Conservation (phyloP, 1,140 invertebrate genomes). For the Monochamus saltuarius region DNA sequence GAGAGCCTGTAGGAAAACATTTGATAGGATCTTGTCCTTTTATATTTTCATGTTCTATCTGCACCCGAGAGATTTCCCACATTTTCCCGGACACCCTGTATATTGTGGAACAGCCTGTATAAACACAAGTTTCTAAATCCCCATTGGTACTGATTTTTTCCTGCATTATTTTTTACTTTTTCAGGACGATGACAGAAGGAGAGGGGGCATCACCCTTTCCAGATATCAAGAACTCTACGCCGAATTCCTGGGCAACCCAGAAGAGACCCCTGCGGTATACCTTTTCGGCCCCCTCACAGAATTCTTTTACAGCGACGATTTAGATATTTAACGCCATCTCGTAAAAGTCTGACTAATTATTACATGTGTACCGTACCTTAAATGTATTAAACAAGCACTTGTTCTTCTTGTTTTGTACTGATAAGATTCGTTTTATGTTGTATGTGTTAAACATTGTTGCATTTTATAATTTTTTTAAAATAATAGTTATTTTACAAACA, state of each 20-base stretch:
- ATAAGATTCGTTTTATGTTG: too few relatives aligned
- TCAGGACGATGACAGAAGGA: conserved; percentile 77
- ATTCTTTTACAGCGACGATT: conserved; percentile 34
- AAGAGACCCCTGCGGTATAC: conserved; percentile 71
- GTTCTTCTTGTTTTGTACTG: too few relatives aligned
- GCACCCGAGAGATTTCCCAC: too few relatives aligned
- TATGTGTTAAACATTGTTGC: not conserved
- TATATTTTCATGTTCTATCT: too few relatives aligned
- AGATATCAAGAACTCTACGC: conserved; percentile 82
- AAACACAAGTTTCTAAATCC: too few relatives aligned
- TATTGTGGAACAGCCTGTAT: too few relatives aligned
- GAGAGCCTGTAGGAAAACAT: too few relatives aligned
- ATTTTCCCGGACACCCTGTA: too few relatives aligned
- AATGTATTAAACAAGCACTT: not conserved
- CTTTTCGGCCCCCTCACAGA: conserved; percentile 72
- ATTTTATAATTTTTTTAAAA: conserved; percentile 1
- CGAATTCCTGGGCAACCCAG: conserved; percentile 75
- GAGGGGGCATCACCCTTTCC: conserved; percentile 71
- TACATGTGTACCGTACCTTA: not conserved
- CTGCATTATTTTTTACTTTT: conserved; percentile 31
- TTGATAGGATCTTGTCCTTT: too few relatives aligned
- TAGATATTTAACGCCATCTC: not conserved
- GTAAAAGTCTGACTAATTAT: not conserved
- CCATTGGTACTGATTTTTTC: too few relatives aligned
- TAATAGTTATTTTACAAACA: not conserved